Conservation (phyloP, 2,113 vertebrate genomes). For the Notothenia coriiceps region DNA sequence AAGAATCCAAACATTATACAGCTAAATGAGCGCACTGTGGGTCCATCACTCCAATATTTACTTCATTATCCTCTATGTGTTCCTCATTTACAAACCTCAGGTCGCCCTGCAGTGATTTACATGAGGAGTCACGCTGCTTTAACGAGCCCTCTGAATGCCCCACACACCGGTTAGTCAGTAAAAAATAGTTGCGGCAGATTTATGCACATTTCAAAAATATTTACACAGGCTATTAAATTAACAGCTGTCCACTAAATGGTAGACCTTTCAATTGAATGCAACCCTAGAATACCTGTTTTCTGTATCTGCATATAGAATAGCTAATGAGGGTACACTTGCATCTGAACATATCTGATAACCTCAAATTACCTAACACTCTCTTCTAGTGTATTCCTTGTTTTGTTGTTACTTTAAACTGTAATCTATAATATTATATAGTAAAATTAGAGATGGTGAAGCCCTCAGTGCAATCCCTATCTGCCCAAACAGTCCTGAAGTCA, state of each 20-base stretch:
- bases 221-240: background rate
- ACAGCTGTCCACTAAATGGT: slow-evolving; percentile 1
- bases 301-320: background rate
- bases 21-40: slow-evolving; percentile 47
- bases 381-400: too few relatives aligned
- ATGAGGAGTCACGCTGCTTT: slow-evolving; percentile 30
- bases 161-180: slow-evolving; percentile 5
- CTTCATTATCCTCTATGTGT: slow-evolving; percentile 47
- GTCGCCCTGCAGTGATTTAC: slow-evolving; percentile 27
- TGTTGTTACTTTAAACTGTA: too few relatives aligned
- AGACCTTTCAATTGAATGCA: background rate
- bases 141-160: slow-evolving; percentile 16
- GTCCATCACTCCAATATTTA: slow-evolving; percentile 53
- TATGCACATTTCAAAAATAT: slow-evolving; percentile 13
- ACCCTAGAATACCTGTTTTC: background rate
- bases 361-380: too few relatives aligned
- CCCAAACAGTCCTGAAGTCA: too few relatives aligned
- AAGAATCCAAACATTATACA: slow-evolving; percentile 17
- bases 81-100: slow-evolving; percentile 57
- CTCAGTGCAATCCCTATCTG: too few relatives aligned
- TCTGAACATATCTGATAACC: too few relatives aligned
- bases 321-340: too few relatives aligned
- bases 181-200: slow-evolving; percentile 31
- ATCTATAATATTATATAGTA: too few relatives aligned
- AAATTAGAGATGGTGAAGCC: too few relatives aligned